Evolutionary conservation across 2,888 invertebrate species (phyloP).

Genomic region (Camptogramma bilineatum): DNA sequence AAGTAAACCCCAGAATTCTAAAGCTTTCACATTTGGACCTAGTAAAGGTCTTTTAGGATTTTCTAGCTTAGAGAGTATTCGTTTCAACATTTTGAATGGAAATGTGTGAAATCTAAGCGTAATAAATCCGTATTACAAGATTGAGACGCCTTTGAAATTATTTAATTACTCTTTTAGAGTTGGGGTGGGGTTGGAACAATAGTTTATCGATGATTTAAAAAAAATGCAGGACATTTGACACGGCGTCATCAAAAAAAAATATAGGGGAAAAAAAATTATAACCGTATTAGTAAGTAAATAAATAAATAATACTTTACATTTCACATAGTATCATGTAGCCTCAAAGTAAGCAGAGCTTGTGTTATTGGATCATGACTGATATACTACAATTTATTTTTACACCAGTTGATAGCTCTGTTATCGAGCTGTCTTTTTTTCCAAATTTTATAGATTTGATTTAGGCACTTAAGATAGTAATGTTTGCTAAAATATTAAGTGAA

Average conservation of each 20-base stretch:
- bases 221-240: too few relatives aligned
- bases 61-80: slow-evolving; percentile 61
- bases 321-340: too few relatives aligned
- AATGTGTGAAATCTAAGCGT: slow-evolving; percentile 24
- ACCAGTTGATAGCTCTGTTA: too few relatives aligned
- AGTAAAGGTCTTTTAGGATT: slow-evolving; percentile 65
- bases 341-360: too few relatives aligned
- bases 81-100: slow-evolving; percentile 35
- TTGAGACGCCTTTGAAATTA: slow-evolving; percentile 28
- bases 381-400: too few relatives aligned
- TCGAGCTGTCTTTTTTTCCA: too few relatives aligned
- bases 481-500: too few relatives aligned
- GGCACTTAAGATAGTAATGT: too few relatives aligned
- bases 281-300: not conserved
- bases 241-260: too few relatives aligned
- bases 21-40: slow-evolving; percentile 70
- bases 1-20: slow-evolving; percentile 74
- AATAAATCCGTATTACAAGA: slow-evolving; percentile 23
- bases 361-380: too few relatives aligned
- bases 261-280: too few relatives aligned
- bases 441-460: too few relatives aligned
- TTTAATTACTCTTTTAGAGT: slow-evolving; percentile 33
- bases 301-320: not conserved
- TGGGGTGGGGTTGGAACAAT: slow-evolving; percentile 7
- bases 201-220: slow-evolving; percentile 3